Evolutionary conservation across 2,113 vertebrate genomes (phyloP).

Genomic region (Trachemys scripta): DNA sequence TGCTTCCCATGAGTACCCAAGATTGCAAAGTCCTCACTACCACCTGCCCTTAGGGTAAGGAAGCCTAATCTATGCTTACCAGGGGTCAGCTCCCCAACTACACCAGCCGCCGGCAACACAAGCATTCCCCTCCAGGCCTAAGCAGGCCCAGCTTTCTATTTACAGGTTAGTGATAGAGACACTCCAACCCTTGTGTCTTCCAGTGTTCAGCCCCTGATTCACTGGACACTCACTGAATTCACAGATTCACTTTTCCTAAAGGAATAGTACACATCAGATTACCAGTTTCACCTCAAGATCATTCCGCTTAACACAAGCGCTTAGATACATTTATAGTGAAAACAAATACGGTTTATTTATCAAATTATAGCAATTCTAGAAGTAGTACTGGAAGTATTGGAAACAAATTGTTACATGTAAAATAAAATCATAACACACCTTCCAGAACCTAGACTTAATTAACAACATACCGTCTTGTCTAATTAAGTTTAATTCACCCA

Average conservation of each 20-base stretch:
- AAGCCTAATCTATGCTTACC: neutral
- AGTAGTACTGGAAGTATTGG: neutral
- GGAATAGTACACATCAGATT: neutral
- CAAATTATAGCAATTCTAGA: neutral
- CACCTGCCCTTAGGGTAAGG: neutral
- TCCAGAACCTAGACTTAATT: neutral
- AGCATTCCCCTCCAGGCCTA: neutral
- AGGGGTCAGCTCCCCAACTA: neutral
- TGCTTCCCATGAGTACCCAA: neutral
- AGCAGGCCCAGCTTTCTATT: neutral
- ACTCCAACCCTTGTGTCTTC: neutral
- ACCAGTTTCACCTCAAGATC: neutral
- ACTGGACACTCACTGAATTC: neutral
- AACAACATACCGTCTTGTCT: neutral
- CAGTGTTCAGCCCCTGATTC: neutral
- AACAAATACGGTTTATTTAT: neutral
- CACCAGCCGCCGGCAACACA: neutral
- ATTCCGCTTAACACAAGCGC: neutral
- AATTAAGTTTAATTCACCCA: neutral
- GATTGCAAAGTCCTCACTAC: neutral
- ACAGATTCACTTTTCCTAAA: neutral
- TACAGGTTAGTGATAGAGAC: neutral
- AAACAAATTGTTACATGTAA: neutral
- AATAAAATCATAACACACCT: neutral
- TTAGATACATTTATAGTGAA: neutral